Percentiles rank a stretch among this genome's conserved stretches.
Evolutionary conservation across 64 coral and sea anemone species (phyloP).

Genomic region (Dendrophyllia cribrosa): DNA sequence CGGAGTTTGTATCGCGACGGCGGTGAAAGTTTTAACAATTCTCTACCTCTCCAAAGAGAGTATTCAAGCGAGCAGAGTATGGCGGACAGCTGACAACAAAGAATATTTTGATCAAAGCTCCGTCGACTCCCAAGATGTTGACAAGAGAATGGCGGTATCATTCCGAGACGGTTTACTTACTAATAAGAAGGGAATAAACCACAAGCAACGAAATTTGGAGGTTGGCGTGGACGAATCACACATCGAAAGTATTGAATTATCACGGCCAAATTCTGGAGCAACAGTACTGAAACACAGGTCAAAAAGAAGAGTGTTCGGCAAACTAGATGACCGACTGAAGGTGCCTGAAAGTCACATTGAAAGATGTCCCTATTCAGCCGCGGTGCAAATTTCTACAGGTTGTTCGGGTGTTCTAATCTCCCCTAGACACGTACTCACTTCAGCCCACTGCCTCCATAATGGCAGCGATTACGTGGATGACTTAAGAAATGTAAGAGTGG

Average conservation of each 20-base stretch:
- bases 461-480: slow-evolving; percentile 83
- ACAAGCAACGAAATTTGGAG: background rate
- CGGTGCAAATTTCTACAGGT: slow-evolving; percentile 87
- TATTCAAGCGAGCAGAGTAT: background rate
- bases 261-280: background rate
- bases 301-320: slow-evolving; percentile 51
- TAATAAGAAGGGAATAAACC: background rate
- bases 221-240: background rate
- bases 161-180: background rate
- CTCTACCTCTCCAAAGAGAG: background rate
- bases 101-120: background rate
- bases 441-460: slow-evolving; percentile 93
- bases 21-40: background rate
- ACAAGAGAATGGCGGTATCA: background rate
- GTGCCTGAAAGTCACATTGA: slow-evolving; percentile 45
- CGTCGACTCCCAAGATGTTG: background rate
- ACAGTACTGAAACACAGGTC: background rate
- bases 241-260: background rate
- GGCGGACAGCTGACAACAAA: background rate
- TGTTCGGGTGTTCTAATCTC: slow-evolving; percentile 87
- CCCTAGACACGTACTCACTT: slow-evolving; percentile 81
- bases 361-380: slow-evolving; percentile 81
- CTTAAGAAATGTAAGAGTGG: slow-evolving; percentile 71
- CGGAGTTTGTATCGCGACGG: background rate
- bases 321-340: slow-evolving; percentile 43